Evolutionary conservation across 2,888 invertebrate species (phyloP).

Genomic region (Xestobium rufovillosum): DNA sequence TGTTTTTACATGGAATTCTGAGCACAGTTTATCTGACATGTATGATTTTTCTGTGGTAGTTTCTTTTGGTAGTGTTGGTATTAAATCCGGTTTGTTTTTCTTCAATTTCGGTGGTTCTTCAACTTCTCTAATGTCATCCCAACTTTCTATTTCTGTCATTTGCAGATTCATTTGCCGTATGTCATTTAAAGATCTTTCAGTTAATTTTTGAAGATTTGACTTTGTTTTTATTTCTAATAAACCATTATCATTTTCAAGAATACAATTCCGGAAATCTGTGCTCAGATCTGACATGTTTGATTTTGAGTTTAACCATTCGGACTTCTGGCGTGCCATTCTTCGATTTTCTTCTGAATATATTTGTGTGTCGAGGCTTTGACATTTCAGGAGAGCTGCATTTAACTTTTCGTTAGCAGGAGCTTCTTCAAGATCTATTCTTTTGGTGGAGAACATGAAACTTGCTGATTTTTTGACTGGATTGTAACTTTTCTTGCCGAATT

Average conservation of each 20-base stretch:
- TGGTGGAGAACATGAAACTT: conserved; percentile 39
- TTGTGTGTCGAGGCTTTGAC: conserved; percentile 37
- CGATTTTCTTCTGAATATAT: conserved; percentile 26
- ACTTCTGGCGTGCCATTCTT: conserved; percentile 13
- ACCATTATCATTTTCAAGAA: conserved; percentile 31
- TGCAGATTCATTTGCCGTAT: conserved; percentile 21
- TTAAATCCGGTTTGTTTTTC: conserved; percentile 36
- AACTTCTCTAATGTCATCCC: conserved; percentile 29
- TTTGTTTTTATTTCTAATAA: conserved; percentile 20
- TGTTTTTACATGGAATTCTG: conserved; percentile 65
- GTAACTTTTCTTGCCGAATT: conserved; percentile 47
- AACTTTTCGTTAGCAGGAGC: conserved; percentile 24
- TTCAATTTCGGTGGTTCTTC: conserved; percentile 25
- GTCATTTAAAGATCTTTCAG: conserved; percentile 26
- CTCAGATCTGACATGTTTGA: conserved; percentile 33
- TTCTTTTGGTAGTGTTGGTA: conserved; percentile 35
- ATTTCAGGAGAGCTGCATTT: conserved; percentile 34
- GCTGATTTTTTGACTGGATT: conserved; percentile 40
- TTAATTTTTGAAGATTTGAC: conserved; percentile 18
- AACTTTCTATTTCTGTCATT: conserved; percentile 26
- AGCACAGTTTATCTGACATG: conserved; percentile 61
- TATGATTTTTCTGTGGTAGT: conserved; percentile 44
- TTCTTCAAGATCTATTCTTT: conserved; percentile 33
- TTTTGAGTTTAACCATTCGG: conserved; percentile 24
- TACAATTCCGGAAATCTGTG: conserved; percentile 37